A percentile compares a stretch with the other conserved stretches of the same genome.
phyloP scores from a whole-genome alignment of 2,797 vertebrate genomes.

The Cyclopterus lumpus region DNA sequence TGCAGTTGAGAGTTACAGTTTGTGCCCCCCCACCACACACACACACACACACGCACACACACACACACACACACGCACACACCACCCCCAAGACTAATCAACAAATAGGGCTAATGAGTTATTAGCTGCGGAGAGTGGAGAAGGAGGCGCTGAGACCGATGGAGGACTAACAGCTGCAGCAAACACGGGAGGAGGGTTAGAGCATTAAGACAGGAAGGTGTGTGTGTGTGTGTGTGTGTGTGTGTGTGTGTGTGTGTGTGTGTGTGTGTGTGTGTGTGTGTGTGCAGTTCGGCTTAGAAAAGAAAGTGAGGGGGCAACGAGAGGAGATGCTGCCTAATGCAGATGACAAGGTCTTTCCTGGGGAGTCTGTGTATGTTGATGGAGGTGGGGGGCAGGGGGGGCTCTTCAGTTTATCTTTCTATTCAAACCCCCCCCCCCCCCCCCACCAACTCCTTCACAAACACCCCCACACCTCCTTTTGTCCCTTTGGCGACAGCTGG shows the following conservation, averaged over 20 bases:
- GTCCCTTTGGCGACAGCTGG: slow-evolving; percentile 86
- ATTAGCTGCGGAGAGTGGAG: slow-evolving; percentile 64
- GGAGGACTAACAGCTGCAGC: slow-evolving; percentile 82
- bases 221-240: slow-evolving; percentile 20
- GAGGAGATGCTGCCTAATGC: slow-evolving; percentile 78
- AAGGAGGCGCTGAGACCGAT: slow-evolving; percentile 46
- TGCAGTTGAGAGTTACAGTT: slow-evolving; percentile 16
- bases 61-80: slow-evolving; percentile 26
- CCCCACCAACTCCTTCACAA: slow-evolving; percentile 55
- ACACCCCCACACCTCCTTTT: slow-evolving; percentile 80
- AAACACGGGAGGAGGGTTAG: slow-evolving; percentile 58
- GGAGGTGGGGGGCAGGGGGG: slow-evolving; percentile 34
- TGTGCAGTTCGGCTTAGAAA: slow-evolving; percentile 40
- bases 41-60: slow-evolving; percentile 6
- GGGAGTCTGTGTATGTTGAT: slow-evolving; percentile 11
- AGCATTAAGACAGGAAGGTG: slow-evolving; percentile 30
- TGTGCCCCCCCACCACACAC: background rate
- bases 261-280: background rate
- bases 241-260: background rate
- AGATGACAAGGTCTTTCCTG: slow-evolving; percentile 80
- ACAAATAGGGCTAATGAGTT: slow-evolving; percentile 79
- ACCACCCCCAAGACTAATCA: slow-evolving; percentile 20
- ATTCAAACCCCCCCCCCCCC: slow-evolving; percentile 61
- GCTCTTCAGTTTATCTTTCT: slow-evolving; percentile 83
- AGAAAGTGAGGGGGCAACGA: slow-evolving; percentile 16